Conservation (phyloP, 2,797 vertebrate genomes). For the Limosa lapponica region DNA sequence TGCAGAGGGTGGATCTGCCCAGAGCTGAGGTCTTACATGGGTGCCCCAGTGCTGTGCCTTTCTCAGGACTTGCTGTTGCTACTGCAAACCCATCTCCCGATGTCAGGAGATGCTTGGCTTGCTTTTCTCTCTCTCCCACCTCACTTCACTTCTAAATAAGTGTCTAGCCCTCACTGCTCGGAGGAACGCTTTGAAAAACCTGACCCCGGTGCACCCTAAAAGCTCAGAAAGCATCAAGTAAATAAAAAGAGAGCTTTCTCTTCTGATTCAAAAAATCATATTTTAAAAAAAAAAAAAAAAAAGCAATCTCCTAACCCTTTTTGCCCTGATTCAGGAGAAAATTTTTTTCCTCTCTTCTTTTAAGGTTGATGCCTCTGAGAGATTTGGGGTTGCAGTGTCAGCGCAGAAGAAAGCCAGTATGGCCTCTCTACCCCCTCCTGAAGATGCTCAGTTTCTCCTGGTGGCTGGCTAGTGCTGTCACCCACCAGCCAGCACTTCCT, state of each 20-base stretch:
- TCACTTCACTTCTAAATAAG: background rate
- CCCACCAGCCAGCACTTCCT: background rate
- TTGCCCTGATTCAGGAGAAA: background rate
- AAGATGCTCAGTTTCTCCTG: background rate
- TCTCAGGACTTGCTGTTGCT: background rate
- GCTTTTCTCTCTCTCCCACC: background rate
- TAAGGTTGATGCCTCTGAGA: background rate
- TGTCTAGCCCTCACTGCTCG: background rate
- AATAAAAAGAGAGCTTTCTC: slow-evolving; percentile 38
- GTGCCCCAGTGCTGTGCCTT: background rate
- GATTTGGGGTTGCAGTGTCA: background rate
- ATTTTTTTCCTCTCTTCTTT: background rate
- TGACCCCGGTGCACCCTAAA: background rate
- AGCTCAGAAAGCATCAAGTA: slow-evolving; percentile 37
- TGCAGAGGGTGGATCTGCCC: background rate
- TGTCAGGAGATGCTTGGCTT: background rate
- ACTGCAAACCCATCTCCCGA: background rate
- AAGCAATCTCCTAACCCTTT: background rate
- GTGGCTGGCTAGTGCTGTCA: background rate
- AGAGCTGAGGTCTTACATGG: background rate
- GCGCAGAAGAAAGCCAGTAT: background rate
- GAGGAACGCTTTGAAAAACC: slow-evolving; percentile 34
- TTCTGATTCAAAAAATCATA: background rate
- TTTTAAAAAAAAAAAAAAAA: background rate
- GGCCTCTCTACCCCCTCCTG: background rate